Conservation (phyloP, 2,113 vertebrate species). For the Pangasianodon gigas region DNA sequence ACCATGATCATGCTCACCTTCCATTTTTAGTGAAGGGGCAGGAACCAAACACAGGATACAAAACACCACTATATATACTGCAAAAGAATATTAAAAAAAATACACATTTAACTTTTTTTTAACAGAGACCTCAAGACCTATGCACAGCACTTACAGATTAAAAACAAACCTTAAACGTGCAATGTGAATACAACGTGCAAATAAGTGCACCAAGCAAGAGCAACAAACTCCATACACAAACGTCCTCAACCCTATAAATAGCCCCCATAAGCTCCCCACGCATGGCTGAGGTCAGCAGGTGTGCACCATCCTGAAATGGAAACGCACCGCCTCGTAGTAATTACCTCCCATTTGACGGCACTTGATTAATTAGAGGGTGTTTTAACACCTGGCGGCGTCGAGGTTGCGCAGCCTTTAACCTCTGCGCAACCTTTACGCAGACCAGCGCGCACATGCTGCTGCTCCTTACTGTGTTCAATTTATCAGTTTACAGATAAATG, state of each 20-base stretch:
- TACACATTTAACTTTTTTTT: background rate
- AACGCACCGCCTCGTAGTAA: background rate
- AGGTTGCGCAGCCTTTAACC: background rate
- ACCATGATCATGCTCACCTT: constrained; percentile 49
- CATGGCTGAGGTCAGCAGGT: background rate
- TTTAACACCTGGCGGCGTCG: background rate
- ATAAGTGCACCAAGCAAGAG: constrained; percentile 54
- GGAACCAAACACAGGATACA: constrained; percentile 55
- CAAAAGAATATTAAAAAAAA: background rate
- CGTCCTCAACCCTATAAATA: constrained; percentile 6
- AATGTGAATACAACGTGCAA: constrained; percentile 51
- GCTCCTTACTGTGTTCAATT: background rate
- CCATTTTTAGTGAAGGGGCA: constrained; percentile 54
- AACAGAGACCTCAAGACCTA: background rate
- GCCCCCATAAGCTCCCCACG: background rate
- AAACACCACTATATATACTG: constrained; percentile 53
- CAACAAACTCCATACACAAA: constrained; percentile 9
- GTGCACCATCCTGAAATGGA: constrained; percentile 1
- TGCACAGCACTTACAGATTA: background rate
- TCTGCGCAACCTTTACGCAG: background rate
- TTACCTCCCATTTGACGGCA: background rate
- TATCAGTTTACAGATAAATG: too few species aligned
- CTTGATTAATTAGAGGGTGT: background rate
- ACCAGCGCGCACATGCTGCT: background rate
- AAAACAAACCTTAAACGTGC: constrained; percentile 54